phyloP scores from a whole-genome alignment of 2,113 vertebrate species.

The Phoenicopterus ruber region DNA sequence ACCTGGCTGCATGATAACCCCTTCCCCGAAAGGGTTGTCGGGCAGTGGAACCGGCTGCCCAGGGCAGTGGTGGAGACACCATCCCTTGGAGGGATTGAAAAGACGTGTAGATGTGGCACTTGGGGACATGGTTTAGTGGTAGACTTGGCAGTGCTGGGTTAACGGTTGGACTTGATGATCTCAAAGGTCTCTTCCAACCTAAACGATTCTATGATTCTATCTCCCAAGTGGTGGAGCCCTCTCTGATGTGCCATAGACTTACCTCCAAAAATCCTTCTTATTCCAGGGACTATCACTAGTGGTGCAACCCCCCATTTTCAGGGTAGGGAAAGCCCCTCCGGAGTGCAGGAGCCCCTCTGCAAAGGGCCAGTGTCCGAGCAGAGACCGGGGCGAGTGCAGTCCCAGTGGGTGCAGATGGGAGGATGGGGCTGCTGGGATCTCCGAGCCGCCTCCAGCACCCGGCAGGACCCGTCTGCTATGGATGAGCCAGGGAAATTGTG shows the following conservation, averaged over 20 bases:
- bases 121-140: too few relatives aligned
- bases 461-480: not conserved
- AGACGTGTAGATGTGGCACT: too few relatives aligned
- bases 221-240: not conserved
- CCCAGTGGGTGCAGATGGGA: not conserved
- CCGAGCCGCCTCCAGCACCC: not conserved
- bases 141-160: too few relatives aligned
- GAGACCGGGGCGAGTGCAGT: rapidly evolving
- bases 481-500: not conserved
- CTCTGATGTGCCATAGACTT: not conserved
- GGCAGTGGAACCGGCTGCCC: too few relatives aligned
- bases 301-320: not conserved
- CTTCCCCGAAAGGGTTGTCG: too few relatives aligned
- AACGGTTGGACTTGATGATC: too few relatives aligned
- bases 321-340: not conserved
- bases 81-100: too few relatives aligned
- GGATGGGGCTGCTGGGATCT: not conserved
- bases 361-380: rapidly evolving
- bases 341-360: not conserved
- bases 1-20: not conserved
- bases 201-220: too few relatives aligned
- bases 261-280: not conserved
- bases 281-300: rapidly evolving
- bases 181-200: too few relatives aligned
- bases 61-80: too few relatives aligned